Evolutionary conservation across 1,140 invertebrate genomes (phyloP).

Genomic region (Micrasema longulum): DNA sequence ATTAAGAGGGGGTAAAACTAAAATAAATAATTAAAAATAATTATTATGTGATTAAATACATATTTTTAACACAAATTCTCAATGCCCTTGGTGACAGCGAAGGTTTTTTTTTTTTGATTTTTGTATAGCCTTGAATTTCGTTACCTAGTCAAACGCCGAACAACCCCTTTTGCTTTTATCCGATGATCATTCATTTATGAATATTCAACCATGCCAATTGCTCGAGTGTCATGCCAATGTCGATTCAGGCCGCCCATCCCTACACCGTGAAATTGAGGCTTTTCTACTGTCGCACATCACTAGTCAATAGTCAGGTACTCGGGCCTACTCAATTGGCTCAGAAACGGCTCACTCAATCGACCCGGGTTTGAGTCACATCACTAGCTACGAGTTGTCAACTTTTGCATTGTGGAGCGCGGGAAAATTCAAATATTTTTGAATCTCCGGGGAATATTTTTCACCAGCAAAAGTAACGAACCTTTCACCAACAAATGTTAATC

Average conservation of each 20-base stretch:
- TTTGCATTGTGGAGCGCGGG: neutral
- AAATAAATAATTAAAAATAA: too few relatives aligned
- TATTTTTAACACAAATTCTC: too few relatives aligned
- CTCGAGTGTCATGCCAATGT: slow-evolving; percentile 16
- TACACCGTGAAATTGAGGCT: slow-evolving; percentile 31
- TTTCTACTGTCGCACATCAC: slow-evolving; percentile 28
- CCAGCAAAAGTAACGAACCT: too few relatives aligned
- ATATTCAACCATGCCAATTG: slow-evolving; percentile 26
- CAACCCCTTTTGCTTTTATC: neutral
- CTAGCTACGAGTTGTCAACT: neutral
- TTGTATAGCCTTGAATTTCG: too few relatives aligned
- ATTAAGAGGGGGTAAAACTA: neutral
- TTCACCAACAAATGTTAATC: too few relatives aligned
- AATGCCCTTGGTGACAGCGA: too few relatives aligned
- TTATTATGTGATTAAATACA: too few relatives aligned
- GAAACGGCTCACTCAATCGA: slow-evolving; percentile 7
- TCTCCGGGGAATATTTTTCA: too few relatives aligned
- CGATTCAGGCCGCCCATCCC: slow-evolving; percentile 23
- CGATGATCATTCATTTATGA: slow-evolving; percentile 8
- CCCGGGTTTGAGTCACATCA: neutral
- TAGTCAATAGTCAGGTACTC: slow-evolving; percentile 6
- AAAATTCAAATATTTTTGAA: slow-evolving; percentile 13
- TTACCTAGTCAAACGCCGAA: too few relatives aligned
- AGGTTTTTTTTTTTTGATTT: too few relatives aligned
- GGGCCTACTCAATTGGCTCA: neutral